These are phyloP conservation scores for Stenchaetothrips biformis DNA, from an alignment of 2,888 invertebrate species.

Conservation along the genomic window DNA sequence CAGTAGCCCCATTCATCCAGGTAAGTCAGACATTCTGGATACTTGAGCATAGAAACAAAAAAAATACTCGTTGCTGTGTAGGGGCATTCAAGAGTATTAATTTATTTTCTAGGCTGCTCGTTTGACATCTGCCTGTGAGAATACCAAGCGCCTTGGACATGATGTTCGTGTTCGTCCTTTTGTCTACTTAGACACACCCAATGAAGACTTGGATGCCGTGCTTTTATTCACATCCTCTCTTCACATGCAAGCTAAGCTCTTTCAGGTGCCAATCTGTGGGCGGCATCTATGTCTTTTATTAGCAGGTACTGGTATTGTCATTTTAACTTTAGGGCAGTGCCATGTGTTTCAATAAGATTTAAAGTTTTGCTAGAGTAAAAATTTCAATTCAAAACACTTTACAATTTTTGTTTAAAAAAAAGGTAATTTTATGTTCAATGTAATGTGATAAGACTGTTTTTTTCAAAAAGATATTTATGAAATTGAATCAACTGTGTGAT, in stretches of 20 bases:
- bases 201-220: constrained; percentile 69
- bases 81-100: not conserved
- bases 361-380: not conserved
- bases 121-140: constrained; percentile 65
- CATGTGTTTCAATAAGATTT: constrained; percentile 53
- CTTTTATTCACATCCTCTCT: constrained; percentile 71
- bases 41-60: not conserved
- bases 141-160: constrained; percentile 70
- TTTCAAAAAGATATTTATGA: no score
- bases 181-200: constrained; percentile 71
- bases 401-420: no score
- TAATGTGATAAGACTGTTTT: no score
- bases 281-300: constrained; percentile 61
- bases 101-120: constrained; percentile 57
- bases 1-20: constrained; percentile 65
- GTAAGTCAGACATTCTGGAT: not conserved
- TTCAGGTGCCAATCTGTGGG: constrained; percentile 66
- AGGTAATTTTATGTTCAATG: no score
- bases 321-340: constrained; percentile 69
- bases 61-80: not conserved
- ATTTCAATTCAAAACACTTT: no score
- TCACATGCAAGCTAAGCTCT: constrained; percentile 67
- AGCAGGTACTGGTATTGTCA: constrained; percentile 54
- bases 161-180: constrained; percentile 73
- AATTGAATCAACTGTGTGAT: no score